Percentiles rank a stretch among this genome's conserved stretches.
phyloP scores from a whole-genome alignment of 2,113 vertebrate genomes.

The Ursus arctos region DNA sequence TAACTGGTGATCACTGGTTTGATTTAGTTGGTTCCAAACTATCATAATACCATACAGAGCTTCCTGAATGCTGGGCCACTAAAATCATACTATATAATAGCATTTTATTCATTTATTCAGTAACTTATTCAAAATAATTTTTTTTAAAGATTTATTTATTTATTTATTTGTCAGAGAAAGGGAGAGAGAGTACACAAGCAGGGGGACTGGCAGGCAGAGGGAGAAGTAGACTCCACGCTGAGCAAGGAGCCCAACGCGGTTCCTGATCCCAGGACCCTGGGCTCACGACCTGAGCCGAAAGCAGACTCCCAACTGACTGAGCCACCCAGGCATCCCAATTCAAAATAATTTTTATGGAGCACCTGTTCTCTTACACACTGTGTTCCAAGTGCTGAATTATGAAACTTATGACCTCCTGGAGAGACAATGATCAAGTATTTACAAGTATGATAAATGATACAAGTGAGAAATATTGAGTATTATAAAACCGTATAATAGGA shows the following conservation, averaged over 20 bases:
- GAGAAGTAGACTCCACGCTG: too few species aligned
- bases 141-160: background rate
- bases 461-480: background rate
- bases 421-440: background rate
- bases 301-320: too few species aligned
- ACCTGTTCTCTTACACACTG: background rate
- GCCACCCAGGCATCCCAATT: background rate
- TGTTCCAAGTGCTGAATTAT: conserved; percentile 33
- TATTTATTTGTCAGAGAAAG: too few species aligned
- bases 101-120: conserved; percentile 31
- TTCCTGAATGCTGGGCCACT: background rate
- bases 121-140: conserved; percentile 49
- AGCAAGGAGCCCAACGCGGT: too few species aligned
- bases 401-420: background rate
- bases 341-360: conserved; percentile 11
- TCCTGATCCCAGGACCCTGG: too few species aligned
- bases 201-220: too few species aligned
- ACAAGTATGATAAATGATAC: conserved; percentile 7
- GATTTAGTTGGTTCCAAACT: conserved; percentile 27
- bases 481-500: background rate
- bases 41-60: background rate
- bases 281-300: too few species aligned
- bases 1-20: background rate
- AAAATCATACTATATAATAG: conserved; percentile 33
- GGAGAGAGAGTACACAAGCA: too few species aligned